Base-by-base conservation (phyloP, 1,140 invertebrate genomes). In the Papilio aristodemus region DNA sequence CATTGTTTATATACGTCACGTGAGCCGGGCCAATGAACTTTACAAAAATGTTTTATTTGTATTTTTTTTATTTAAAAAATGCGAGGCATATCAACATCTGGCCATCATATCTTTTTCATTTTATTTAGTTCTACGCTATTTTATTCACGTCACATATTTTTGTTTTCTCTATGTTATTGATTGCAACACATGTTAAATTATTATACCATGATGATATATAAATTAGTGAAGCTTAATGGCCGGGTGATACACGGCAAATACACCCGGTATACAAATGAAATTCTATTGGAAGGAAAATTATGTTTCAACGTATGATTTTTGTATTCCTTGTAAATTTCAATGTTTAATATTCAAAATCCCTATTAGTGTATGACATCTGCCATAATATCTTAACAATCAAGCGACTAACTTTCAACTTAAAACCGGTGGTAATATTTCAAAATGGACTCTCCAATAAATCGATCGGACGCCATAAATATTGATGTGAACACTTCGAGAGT, bases 1-100 rank as follows among this genome's bases (percentile, higher is more conserved):
- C 77, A 83, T 85, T 89, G 81, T 89, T 89, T 84, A 85, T 79
- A 75, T 68, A 64, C 46, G 46, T 11, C 84, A 86, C 86, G 81
- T 88, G 85, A 77, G 78, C 60, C 22, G 71, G 86, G 77, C 64
- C 83, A 79, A 78, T 72, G 85, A 87, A 84, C 85, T 83, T 74
- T 32, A 3, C 27, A 3, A 32, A 32, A 13, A 80, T 81, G 83
- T 79, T 81, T 76, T 75, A 43, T 64, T 64, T 64, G 39, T 43
- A 64, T 64, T 66, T 66, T 50, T 66, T 17, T 32, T 22, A 46
- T 43, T 66, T 8, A 17, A 27, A 22, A 66, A 50, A 37, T 62
- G 17, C 59, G 59, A 62, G n/a, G 60, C 19, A 66, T 66, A 41
- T 46, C 25, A 11, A 43, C 63, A 66, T 66, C 63, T 46, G 63